Percentiles rank a stretch among this genome's conserved stretches.
Conservation (phyloP, 2,797 vertebrate genomes). For the Lacerta bilineata region DNA sequence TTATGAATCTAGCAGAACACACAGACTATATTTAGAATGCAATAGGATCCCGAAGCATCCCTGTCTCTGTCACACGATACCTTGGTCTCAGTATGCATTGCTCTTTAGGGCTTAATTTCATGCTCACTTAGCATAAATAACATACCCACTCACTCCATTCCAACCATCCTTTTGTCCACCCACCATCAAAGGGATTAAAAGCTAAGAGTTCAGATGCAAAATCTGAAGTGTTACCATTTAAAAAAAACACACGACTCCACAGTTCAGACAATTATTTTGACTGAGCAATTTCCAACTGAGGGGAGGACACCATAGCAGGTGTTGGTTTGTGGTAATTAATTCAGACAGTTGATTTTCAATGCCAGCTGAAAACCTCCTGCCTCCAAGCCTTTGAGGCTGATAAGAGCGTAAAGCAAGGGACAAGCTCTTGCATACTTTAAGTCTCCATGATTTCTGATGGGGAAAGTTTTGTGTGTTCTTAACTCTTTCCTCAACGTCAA, state of each 20-base stretch:
- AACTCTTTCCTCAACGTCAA: neutral
- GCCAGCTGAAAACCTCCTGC: too few species aligned
- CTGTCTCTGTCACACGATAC: neutral
- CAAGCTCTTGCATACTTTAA: too few species aligned
- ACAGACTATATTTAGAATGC: neutral
- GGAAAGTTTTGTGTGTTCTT: too few species aligned
- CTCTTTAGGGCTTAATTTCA: neutral
- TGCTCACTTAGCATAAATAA: neutral
- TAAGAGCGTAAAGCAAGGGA: too few species aligned
- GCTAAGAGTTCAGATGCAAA: neutral
- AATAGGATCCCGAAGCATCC: neutral
- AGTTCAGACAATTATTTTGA: neutral
- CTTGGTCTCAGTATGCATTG: neutral
- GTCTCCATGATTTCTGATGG: neutral
- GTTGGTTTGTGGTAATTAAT: too few species aligned
- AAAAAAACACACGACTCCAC: too few species aligned
- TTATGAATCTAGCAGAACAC: neutral
- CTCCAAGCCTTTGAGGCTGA: too few species aligned
- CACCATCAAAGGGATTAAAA: neutral
- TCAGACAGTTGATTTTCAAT: too few species aligned
- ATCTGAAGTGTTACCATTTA: neutral
- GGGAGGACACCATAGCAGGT: too few species aligned
- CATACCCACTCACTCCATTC: neutral
- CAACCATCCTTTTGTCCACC: neutral
- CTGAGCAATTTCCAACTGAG: neutral